These are phyloP conservation scores for Melolontha melolontha DNA, from an alignment of 2,888 invertebrate genomes.

Conservation along the genomic window DNA sequence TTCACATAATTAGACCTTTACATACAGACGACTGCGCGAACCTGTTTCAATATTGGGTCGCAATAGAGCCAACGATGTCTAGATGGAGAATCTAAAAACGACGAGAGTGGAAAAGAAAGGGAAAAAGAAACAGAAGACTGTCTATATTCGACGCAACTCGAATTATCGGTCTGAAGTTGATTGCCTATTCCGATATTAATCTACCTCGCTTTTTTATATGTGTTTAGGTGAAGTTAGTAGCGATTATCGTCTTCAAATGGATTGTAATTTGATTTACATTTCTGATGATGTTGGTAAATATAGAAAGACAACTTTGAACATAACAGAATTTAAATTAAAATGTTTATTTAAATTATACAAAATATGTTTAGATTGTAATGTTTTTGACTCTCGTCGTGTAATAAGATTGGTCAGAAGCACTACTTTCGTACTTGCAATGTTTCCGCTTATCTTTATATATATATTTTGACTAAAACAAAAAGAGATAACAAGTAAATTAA, in stretches of 20 bases:
- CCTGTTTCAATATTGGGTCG: conserved; percentile 16
- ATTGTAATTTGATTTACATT: conserved; percentile 9
- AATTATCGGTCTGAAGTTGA: conserved; percentile 18
- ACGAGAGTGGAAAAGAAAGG: neutral
- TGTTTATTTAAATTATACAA: no score
- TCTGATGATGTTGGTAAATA: conserved; percentile 2
- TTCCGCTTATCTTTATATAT: no score
- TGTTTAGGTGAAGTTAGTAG: neutral
- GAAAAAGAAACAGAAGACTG: neutral
- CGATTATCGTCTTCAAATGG: conserved; percentile 5
- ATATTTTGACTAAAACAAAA: no score
- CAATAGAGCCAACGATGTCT: neutral
- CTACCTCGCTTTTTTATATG: neutral
- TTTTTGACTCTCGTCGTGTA: no score
- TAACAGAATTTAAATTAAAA: neutral
- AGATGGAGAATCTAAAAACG: neutral
- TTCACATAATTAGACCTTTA: conserved; percentile 23
- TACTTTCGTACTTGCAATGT: no score
- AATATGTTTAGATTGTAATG: no score
- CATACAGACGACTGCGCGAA: neutral
- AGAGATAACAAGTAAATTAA: no score
- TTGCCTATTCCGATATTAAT: conserved; percentile 15
- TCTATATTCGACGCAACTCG: neutral
- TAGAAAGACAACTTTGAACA: neutral
- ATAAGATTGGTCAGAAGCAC: no score